These are phyloP conservation scores for Procavia capensis DNA, from an alignment of 2,113 vertebrate genomes.

Conservation along the genomic window DNA sequence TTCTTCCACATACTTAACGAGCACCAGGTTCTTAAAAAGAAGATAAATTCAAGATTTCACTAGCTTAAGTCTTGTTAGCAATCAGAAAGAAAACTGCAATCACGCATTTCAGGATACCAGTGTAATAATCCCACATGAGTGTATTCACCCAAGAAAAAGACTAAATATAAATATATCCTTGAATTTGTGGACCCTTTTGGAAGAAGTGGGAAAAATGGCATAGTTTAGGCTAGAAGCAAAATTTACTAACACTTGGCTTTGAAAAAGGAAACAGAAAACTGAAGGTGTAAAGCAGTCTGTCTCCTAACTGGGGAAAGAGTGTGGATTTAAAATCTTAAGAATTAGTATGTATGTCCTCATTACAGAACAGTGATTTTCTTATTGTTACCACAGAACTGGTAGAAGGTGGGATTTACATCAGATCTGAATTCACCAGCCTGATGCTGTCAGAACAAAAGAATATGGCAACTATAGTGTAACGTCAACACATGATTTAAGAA, in stretches of 20 bases:
- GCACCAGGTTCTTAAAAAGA: conserved; percentile 47
- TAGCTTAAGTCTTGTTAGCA: neutral
- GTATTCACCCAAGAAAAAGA: neutral
- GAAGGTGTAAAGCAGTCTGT: no score
- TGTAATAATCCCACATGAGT: neutral
- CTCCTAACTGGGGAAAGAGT: neutral
- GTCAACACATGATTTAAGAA: neutral
- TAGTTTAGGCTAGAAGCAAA: neutral
- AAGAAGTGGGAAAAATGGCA: neutral
- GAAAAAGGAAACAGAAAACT: neutral
- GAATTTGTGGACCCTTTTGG: neutral
- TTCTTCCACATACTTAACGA: conserved; percentile 27
- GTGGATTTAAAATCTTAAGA: neutral
- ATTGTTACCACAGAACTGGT: accelerated
- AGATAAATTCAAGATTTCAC: conserved; percentile 9
- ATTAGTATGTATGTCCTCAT: neutral
- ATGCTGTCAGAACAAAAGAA: neutral
- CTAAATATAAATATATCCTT: neutral
- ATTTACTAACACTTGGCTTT: neutral
- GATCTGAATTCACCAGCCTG: neutral
- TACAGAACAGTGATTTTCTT: neutral
- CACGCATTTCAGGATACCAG: neutral
- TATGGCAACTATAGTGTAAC: neutral
- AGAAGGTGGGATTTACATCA: neutral
- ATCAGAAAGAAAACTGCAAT: neutral